Conservation (phyloP, 2,888 invertebrate genomes). For the Aleiodes testaceus region DNA sequence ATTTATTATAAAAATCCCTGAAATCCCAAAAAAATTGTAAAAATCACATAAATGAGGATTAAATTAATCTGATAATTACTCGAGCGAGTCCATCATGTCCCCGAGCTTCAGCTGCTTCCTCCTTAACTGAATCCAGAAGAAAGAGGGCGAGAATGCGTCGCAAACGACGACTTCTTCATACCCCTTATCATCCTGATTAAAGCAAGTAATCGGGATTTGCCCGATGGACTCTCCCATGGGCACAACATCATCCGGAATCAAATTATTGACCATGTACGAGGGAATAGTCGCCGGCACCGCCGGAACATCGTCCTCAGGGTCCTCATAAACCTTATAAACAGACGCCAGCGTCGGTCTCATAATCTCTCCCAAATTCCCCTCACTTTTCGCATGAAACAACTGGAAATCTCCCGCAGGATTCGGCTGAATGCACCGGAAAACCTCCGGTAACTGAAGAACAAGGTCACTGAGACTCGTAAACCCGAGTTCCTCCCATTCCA, state of each 20-base stretch:
- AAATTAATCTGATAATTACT: constrained; percentile 53
- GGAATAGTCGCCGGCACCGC: constrained; percentile 56
- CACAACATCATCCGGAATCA: constrained; percentile 63
- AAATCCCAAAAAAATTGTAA: not conserved
- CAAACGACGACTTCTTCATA: constrained; percentile 58
- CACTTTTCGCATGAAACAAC: constrained; percentile 52
- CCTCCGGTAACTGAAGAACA: constrained; percentile 60
- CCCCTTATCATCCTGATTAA: constrained; percentile 45
- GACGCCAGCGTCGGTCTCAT: constrained; percentile 49
- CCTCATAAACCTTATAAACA: constrained; percentile 54
- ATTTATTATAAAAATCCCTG: constrained; percentile 3
- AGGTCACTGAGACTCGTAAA: constrained; percentile 64
- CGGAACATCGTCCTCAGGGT: constrained; percentile 48
- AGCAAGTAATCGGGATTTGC: constrained; percentile 55
- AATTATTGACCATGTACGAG: constrained; percentile 31
- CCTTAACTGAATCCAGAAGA: constrained; percentile 66
- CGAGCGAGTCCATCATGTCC: constrained; percentile 60
- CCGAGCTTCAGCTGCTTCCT: constrained; percentile 54
- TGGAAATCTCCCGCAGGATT: constrained; percentile 55
- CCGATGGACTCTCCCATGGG: constrained; percentile 60
- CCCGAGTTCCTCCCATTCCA: constrained; percentile 64
- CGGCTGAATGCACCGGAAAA: constrained; percentile 59
- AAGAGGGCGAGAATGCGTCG: constrained; percentile 66
- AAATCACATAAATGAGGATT: no score
- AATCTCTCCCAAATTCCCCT: not conserved